Evolutionary conservation across 37 sponge, comb jelly and placozoan genomes (phyloP), one percentile per base, ranked within the genome.

Genomic region (Diacarnus erythraeanus): DNA sequence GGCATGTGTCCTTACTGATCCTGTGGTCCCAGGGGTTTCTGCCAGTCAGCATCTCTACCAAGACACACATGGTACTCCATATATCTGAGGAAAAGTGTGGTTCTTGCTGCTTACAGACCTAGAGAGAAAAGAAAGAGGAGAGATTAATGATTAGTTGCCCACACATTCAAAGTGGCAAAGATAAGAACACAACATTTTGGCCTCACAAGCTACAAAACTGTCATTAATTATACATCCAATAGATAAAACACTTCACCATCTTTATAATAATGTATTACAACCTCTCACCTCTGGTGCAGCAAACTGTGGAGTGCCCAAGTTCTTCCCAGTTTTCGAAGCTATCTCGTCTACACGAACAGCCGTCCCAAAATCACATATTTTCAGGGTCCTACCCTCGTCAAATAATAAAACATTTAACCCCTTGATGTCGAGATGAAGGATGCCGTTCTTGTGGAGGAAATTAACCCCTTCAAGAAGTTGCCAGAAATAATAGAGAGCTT

Each of bases 311-410:
- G 87, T 86, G 17, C 38, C 42, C 41, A 80, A 75, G 18, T 36
- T 64, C 59, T 69, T 57, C 4, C 41, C 34, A 6, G 34, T 27
- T 20, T 5, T 3, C 2, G 59, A 29, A n/a, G 72, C 59, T 3
- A 78, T 44, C 29, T 77, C 79, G 2, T 74, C 80, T 0, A 86
- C 17, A 10, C 59, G 54, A 8, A 72, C 31, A 0, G 87, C 87
- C 29, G 64, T 86, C 21, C 87, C 87, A 80, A 86, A 86, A 34
- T 86, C 87, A 33, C 76, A 40, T 4, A 86, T 66, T 39, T 86
- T 86, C 31, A 86, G 75, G 3, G 57, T 80, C 2, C 75, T 43
- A 25, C 87, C 87, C 35, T 60, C 75, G 42, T 86, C 59, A 37
- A 79, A 79, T 2, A 86, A 69, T 31, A 86, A 29, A 0, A 86